These are phyloP conservation scores for Epinotia ramella DNA, from an alignment of 2,888 invertebrate genomes.

Conservation along the genomic window DNA sequence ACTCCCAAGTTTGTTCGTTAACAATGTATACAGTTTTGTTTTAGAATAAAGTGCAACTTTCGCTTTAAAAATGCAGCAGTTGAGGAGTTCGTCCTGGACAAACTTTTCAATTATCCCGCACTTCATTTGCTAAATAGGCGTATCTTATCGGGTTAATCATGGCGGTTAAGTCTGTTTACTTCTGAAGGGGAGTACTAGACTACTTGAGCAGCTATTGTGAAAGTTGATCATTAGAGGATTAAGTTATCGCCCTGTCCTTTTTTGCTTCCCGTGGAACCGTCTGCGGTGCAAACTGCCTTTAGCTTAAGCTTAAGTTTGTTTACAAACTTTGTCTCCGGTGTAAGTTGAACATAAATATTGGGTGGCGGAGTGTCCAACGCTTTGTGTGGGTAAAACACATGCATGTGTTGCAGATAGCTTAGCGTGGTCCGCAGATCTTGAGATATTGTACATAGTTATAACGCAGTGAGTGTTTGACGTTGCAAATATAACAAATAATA, in stretches of 20 bases:
- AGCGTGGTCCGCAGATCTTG: background rate
- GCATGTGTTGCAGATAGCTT: background rate
- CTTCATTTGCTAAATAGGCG: constrained; percentile 7
- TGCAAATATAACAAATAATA: too few species aligned
- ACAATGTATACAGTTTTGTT: constrained; percentile 43
- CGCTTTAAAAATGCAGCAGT: constrained; percentile 47
- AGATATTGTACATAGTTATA: background rate
- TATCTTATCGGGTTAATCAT: background rate
- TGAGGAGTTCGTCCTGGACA: constrained; percentile 32
- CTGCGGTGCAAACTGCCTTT: constrained; percentile 32
- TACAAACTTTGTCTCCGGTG: constrained; percentile 7
- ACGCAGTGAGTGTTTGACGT: background rate
- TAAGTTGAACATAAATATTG: constrained; percentile 15
- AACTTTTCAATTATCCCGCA: constrained; percentile 49
- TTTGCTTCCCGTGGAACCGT: constrained; percentile 26
- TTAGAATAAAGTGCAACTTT: constrained; percentile 47
- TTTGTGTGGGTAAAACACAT: background rate
- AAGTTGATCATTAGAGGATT: constrained; percentile 45
- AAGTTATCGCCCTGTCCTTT: constrained; percentile 43
- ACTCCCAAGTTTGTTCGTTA: constrained; percentile 34
- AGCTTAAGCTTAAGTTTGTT: constrained; percentile 26
- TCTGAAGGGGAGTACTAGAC: background rate
- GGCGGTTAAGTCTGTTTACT: background rate
- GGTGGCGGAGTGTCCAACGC: background rate
- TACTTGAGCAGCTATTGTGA: constrained; percentile 42